Evolutionary conservation across 2,113 vertebrate species (phyloP), one percentile per base, ranked within the genome.

Genomic region (Trogon surrucura): DNA sequence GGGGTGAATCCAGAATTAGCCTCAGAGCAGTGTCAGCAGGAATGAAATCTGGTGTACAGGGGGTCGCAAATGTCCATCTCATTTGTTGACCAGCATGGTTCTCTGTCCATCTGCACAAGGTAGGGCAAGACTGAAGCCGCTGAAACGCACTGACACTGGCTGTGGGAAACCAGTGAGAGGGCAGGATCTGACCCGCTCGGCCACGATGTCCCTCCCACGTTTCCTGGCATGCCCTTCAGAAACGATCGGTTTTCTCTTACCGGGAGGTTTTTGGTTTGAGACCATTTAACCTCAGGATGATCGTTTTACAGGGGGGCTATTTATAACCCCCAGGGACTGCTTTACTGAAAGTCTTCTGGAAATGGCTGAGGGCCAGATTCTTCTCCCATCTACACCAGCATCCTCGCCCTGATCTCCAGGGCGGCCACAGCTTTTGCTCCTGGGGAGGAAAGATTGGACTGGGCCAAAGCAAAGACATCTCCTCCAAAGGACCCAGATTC

Each of bases 231-330:
- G 85, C 34, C 91, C 94, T 91, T 85, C 88, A 91, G 82, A 90
- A 96, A 78, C 34, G 34, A 83, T 77, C 9, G 3, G 51, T 72
- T 90, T 91, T 95, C 82, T 93, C 69, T 78, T 80, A 78, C 82
- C 21, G 0, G 79, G 94, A 95, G 94, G 88, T 48, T 88, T 97
- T 90, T 90, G 93, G 82, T 88, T 95, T 92, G 95, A 95, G 95
- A 86, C 92, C 96, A 86, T 94, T 81, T 79, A 94, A 96, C 95
- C 95, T 97, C 95, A 89, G 69, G 32, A 84, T 25, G 95, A 94
- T 94, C 90, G 0, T 93, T 94, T 96, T 93, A 93, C 85, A 17
- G 4, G 25, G 94, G 96, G 85, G 60, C 61, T 97, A 94, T 96
- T 96, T 97, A 96, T 96, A 96, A 93, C 88, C 85, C 78, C 82